Percentiles rank a stretch among this genome's conserved stretches.
phyloP scores from a whole-genome alignment of 2,113 vertebrate genomes.

The Callorhinus ursinus region DNA sequence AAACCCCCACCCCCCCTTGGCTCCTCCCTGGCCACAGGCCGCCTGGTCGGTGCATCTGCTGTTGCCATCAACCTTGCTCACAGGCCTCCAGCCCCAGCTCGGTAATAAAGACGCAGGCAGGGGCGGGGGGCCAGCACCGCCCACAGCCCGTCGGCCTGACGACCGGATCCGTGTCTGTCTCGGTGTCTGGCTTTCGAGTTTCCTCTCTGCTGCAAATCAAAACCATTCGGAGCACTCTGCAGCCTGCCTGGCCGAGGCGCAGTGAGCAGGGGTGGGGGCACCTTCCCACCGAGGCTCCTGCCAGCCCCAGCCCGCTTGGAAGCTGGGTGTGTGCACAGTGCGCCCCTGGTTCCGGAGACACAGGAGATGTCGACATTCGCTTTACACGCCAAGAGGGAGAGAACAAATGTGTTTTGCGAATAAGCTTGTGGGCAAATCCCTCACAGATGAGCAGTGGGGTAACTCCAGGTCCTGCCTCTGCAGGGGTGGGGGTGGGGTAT shows the following conservation, averaged over 20 bases:
- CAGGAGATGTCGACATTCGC: neutral
- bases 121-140: neutral
- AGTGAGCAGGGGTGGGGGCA: neutral
- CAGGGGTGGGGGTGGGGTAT: accelerated
- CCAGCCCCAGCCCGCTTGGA: neutral
- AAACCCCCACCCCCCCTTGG: neutral
- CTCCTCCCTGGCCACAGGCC: neutral
- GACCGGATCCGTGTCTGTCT: conserved; percentile 36
- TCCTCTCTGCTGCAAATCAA: conserved; percentile 69
- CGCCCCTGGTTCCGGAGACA: neutral
- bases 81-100: conserved; percentile 7
- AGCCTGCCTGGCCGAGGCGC: neutral
- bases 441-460: neutral
- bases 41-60: conserved; percentile 65
- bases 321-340: neutral
- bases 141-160: conserved; percentile 25
- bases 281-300: neutral
- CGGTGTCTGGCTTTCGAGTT: conserved; percentile 66
- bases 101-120: conserved; percentile 50
- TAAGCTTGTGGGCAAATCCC: neutral
- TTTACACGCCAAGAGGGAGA: neutral
- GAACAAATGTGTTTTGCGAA: neutral
- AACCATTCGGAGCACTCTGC: conserved; percentile 33
- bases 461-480: neutral
- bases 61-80: conserved; percentile 43